Base-by-base conservation (phyloP, 1,140 invertebrate species). In the Sitobion miscanthi region DNA sequence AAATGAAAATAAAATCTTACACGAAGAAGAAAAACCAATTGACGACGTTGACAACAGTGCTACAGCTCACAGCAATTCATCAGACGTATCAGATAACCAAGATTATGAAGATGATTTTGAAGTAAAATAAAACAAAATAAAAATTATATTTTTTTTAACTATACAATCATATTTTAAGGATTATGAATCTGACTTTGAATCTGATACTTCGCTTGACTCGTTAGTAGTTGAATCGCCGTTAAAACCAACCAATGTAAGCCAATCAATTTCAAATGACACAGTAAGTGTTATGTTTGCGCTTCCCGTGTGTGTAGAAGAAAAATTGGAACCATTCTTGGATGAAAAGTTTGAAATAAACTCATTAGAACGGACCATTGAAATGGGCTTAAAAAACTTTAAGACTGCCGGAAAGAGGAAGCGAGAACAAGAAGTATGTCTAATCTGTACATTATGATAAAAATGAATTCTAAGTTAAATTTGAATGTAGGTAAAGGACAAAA, bases 121-220 rank as follows among this genome's bases (percentile, higher is more conserved):
- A 83, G 91, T 91, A 91, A 38, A 91, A 83, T 21, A 30, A 45
- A 54, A 54, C 8, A 38, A 47, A 89, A 57, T 57, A 38, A 20
- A 54, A 52, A 21, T 0, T n/a, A 20, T 49, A 20, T 21, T 23
- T 45, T 85, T 30, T 21, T 87, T 35, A n/a, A 86, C 1, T 49
- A 49, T 20, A 14, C 23, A 4, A 25, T 0, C 8, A 35, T n/a
- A 5, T 47, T 87, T 87, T 87, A 35, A 93, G 91, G 91, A 93
- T 45, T 93, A 93, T 17, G 91, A 93, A 54, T 93, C 91, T 2
- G 91, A 93, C 49, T 93, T 93, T 85, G 91, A 93, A 57, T 93
- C 91, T 21, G 91, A 93, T 42, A 93, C 30, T 14, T 93, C 91
- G 1, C 14, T 52, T 0, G 35, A 47, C 6, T 35, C n/a, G 4